Evolutionary conservation across 2,888 invertebrate species (phyloP).

Genomic region (Pristionchus maxplancki): DNA sequence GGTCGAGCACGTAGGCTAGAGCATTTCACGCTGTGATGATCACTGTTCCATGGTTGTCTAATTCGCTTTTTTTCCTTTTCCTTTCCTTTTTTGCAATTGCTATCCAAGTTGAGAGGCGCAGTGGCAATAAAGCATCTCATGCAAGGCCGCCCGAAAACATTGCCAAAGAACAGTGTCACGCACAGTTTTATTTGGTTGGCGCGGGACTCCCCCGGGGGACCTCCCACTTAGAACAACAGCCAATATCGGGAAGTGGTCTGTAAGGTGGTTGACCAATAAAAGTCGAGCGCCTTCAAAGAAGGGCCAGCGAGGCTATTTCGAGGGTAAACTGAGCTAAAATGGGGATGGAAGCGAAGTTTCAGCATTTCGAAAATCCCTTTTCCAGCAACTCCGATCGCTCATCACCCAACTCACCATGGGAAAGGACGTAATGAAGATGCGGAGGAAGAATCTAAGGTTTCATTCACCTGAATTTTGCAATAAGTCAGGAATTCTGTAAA

Average conservation of each 20-base stretch:
- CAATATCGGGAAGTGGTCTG: constrained; percentile 6
- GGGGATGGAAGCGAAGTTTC: too few species aligned
- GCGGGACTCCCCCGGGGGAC: background rate
- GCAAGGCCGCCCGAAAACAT: background rate
- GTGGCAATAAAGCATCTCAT: background rate
- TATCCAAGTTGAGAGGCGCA: background rate
- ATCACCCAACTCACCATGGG: constrained; percentile 76
- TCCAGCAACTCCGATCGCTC: constrained; percentile 73
- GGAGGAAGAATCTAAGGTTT: constrained; percentile 66
- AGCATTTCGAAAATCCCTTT: too few species aligned
- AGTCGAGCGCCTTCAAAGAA: background rate
- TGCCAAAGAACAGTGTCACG: background rate
- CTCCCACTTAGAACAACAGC: background rate
- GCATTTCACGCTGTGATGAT: too few species aligned
- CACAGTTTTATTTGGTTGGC: background rate
- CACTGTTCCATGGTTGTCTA: too few species aligned
- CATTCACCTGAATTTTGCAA: background rate
- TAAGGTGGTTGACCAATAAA: background rate
- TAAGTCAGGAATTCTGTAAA: background rate
- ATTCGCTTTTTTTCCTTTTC: background rate
- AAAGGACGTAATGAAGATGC: constrained; percentile 73
- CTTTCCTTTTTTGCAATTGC: background rate
- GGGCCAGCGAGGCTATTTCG: background rate
- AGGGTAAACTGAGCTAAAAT: too few species aligned
- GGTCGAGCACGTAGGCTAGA: too few species aligned